Base-by-base conservation (phyloP, 2,888 invertebrate species). In the Pharmacophagus antenor region DNA sequence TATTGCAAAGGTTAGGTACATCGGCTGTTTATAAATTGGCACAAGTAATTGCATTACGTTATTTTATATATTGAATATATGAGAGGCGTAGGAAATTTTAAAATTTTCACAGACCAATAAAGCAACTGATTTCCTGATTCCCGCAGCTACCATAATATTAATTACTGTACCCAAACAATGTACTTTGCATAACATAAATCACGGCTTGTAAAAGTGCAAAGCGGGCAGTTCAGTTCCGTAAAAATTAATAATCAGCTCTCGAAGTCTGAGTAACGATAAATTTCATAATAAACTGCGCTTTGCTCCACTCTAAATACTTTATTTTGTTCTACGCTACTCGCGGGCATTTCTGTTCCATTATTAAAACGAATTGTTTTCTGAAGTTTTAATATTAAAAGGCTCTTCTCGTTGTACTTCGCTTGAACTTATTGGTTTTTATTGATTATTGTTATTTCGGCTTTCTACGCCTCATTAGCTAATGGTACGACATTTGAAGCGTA, bases 351-450 rank as follows among this genome's bases (percentile, higher is more conserved):
- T 74, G 60, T 61, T 61, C 79, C 80, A 82, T 84, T 84, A 84
- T 82, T 84, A 79, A 83, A 84, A 79, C 80, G 80, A 85, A 84
- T 83, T 85, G 84, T 85, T 85, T 82, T 82, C 77, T 74, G 68
- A 84, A 84, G 76, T 84, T 84, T 81, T 80, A 79, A 80, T 82
- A 83, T 84, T 82, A 78, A 81, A 70, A 64, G 52, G 61, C 54
- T 60, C 54, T 42, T 27, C 42, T 60, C 76, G 74, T 74, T 76
- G 76, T 71, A 77, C 72, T 76, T 79, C 31, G 22, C 42, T 56
- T 23, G 17, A 54, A 59, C 44, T 61, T 62, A 56, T 60, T 62
- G 53, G 27, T 59, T 64, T 55, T 61, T 42, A 61, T 53, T 47
- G 61, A 59, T 62, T 54, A 58, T 54, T 55, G 31, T 42, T 58